phyloP scores from a whole-genome alignment of 2,797 vertebrate genomes.

The Takifugu rubripes region DNA sequence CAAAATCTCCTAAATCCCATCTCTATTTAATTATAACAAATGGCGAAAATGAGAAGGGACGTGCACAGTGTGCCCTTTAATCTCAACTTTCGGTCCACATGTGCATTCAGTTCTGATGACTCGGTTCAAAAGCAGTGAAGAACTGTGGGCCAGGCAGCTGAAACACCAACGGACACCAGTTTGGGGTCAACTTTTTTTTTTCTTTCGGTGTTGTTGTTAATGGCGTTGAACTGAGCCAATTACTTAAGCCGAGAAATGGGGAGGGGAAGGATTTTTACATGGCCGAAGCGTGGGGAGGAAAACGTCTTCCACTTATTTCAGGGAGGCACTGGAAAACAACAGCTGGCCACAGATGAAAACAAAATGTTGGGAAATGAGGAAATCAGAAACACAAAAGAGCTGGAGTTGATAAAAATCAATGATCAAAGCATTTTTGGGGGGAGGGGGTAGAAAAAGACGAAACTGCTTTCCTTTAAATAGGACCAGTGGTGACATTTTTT shows the following conservation, averaged over 20 bases:
- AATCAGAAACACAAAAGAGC: conserved; percentile 80
- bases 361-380: conserved; percentile 71
- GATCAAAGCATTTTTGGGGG: conserved; percentile 73
- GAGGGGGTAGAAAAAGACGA: conserved; percentile 23
- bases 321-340: conserved; percentile 75
- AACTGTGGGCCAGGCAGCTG: conserved; percentile 10
- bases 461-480: conserved; percentile 69
- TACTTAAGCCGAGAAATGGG: conserved; percentile 36
- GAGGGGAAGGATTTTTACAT: conserved; percentile 63
- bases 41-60: background rate
- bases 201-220: conserved; percentile 14
- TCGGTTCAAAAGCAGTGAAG: conserved; percentile 27
- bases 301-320: conserved; percentile 66
- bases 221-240: conserved; percentile 42
- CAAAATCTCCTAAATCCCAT: conserved; percentile 10
- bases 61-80: conserved; percentile 19
- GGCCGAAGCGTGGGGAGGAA: conserved; percentile 54
- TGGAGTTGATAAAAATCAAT: conserved; percentile 76
- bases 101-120: conserved; percentile 16
- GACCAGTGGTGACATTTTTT: conserved; percentile 63
- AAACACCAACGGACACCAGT: conserved; percentile 38
- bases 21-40: conserved; percentile 8
- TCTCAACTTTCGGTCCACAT: background rate
- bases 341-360: conserved; percentile 76
- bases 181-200: conserved; percentile 28